phyloP scores from a whole-genome alignment of 53 echinoderm and acorn worm genomes.

The Luidia sarsii region DNA sequence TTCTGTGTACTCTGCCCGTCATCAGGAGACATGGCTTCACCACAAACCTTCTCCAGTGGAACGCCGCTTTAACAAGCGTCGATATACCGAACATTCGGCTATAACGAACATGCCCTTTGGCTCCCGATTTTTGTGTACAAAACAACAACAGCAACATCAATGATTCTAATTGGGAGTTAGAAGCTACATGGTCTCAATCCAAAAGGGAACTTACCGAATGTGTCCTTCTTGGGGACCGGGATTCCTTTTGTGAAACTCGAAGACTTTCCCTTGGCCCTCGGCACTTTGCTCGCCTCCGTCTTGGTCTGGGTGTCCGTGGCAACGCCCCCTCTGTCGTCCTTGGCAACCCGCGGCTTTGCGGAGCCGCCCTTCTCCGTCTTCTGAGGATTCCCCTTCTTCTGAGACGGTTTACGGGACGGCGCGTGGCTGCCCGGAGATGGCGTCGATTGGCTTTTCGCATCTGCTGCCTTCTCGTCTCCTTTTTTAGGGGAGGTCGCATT shows the following conservation, averaged over 20 bases:
- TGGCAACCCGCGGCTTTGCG: not conserved
- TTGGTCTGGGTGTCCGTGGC: not conserved
- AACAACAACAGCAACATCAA: no score
- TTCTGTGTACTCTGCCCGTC: no score
- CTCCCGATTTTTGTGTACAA: no score
- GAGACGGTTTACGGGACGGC: not conserved
- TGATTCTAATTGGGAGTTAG: no score
- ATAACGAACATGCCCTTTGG: no score
- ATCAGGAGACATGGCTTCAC: no score
- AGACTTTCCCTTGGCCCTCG: constrained; percentile 27
- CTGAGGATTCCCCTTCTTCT: not conserved
- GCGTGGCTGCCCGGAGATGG: not conserved
- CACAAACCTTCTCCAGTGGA: no score
- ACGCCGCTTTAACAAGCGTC: no score
- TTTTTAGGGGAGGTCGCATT: no score
- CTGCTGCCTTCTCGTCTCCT: not conserved
- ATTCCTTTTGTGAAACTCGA: constrained; percentile 39
- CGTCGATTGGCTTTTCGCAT: not conserved
- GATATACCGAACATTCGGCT: no score
- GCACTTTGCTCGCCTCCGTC: not conserved
- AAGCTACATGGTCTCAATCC: no score
- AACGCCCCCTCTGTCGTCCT: constrained; percentile 1
- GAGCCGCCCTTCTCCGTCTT: not conserved
- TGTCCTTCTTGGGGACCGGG: constrained; percentile 14
- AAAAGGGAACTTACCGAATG: no score